Evolutionary conservation across 2,113 vertebrate genomes (phyloP).

Genomic region (Corythornis madagascariensis): DNA sequence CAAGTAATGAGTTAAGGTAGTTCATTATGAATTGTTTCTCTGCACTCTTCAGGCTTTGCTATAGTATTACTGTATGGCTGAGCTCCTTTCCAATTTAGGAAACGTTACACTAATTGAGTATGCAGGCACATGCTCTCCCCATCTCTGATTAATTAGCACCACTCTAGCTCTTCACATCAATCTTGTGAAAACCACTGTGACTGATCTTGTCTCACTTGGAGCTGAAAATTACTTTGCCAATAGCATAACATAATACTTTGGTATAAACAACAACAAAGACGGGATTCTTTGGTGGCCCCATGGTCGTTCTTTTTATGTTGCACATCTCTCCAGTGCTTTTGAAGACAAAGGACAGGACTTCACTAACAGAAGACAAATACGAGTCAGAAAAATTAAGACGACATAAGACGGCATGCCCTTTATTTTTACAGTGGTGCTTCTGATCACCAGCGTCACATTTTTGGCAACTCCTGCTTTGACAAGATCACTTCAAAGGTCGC

Average conservation of each 20-base stretch:
- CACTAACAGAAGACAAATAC: neutral
- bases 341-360: slow-evolving; percentile 63
- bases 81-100: slow-evolving; percentile 65
- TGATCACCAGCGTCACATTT: slow-evolving; percentile 17
- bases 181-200: slow-evolving; percentile 75
- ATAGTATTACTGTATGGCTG: neutral
- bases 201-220: slow-evolving; percentile 74
- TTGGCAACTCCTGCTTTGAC: neutral
- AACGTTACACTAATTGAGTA: slow-evolving; percentile 74
- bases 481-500: slow-evolving; percentile 12
- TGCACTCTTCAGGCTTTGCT: slow-evolving; percentile 8
- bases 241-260: slow-evolving; percentile 69
- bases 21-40: neutral
- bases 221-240: slow-evolving; percentile 80
- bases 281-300: slow-evolving; percentile 7
- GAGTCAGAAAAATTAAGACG: slow-evolving; percentile 21
- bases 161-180: slow-evolving; percentile 73
- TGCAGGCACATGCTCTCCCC: slow-evolving; percentile 74
- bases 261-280: slow-evolving; percentile 73
- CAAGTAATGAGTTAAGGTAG: neutral
- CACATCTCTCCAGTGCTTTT: slow-evolving; percentile 55
- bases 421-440: neutral
- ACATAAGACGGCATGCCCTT: neutral
- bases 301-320: slow-evolving; percentile 52
- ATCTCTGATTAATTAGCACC: slow-evolving; percentile 88